Evolutionary conservation across 2,113 vertebrate species (phyloP).

Genomic region (Ammodytes marinus): DNA sequence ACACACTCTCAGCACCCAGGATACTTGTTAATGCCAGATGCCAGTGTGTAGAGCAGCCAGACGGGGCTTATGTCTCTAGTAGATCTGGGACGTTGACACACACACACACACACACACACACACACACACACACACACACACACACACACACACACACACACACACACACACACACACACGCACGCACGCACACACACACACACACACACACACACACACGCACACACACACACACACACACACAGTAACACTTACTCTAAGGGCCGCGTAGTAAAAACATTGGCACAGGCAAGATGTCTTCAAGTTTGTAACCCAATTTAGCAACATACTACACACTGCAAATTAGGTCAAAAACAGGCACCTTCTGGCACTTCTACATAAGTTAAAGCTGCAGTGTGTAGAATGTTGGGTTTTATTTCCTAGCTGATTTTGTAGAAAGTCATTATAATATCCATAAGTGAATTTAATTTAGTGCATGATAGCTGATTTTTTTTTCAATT

Average conservation of each 20-base stretch:
- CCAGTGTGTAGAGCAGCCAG: conserved; percentile 37
- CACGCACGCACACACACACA: too few species aligned
- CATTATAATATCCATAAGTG: too few species aligned
- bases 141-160: too few species aligned
- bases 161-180: too few species aligned
- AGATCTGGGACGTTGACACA: conserved; percentile 41
- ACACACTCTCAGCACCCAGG: conserved; percentile 44
- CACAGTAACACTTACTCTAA: conserved; percentile 31
- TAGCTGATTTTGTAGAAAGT: too few species aligned
- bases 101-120: conserved; percentile 3
- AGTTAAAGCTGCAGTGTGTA: too few species aligned
- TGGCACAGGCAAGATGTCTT: conserved; percentile 52
- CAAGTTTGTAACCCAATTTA: conserved; percentile 46
- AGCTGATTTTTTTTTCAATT: too few species aligned
- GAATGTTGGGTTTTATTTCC: too few species aligned
- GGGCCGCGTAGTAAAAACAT: conserved; percentile 48
- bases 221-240: neutral
- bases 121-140: too few species aligned
- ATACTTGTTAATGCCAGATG: conserved; percentile 63
- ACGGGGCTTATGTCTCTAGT: conserved; percentile 40
- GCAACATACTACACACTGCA: conserved; percentile 44
- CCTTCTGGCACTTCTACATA: conserved; percentile 12
- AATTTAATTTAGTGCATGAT: too few species aligned
- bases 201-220: too few species aligned
- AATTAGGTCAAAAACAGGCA: conserved; percentile 50